Evolutionary conservation across 2,797 vertebrate genomes (phyloP).

Genomic region (Aulostomus chinensis): DNA sequence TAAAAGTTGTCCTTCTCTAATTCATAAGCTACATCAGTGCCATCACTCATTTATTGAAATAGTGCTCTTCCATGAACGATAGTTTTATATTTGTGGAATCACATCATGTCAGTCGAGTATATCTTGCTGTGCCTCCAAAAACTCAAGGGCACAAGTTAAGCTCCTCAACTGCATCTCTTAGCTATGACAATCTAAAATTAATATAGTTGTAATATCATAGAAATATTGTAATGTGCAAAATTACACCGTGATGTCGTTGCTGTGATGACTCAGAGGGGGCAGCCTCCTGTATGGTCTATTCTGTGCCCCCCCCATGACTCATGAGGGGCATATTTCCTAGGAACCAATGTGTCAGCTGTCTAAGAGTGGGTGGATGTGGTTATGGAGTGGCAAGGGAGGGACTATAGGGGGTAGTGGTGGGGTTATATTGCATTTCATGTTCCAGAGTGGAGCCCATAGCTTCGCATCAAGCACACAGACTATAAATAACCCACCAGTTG

Average conservation of each 20-base stretch:
- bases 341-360: conserved; percentile 82
- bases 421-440: conserved; percentile 83
- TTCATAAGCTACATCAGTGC: too few relatives aligned
- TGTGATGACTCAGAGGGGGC: conserved; percentile 21
- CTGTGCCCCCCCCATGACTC: conserved; percentile 45
- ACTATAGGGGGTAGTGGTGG: conserved; percentile 35
- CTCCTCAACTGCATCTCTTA: too few relatives aligned
- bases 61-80: too few relatives aligned
- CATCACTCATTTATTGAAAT: too few relatives aligned
- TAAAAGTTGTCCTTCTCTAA: too few relatives aligned
- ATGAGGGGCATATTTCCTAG: conserved; percentile 50
- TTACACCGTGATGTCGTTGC: not conserved
- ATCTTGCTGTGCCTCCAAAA: too few relatives aligned
- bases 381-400: conserved; percentile 7
- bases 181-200: too few relatives aligned
- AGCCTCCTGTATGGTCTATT: conserved; percentile 6
- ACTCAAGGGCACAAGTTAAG: too few relatives aligned
- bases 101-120: too few relatives aligned
- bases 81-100: too few relatives aligned
- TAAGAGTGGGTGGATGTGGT: conserved; percentile 45
- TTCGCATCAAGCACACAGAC: conserved; percentile 52
- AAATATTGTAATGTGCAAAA: conserved; percentile 8
- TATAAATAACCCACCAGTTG: conserved; percentile 87
- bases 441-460: conserved; percentile 80
- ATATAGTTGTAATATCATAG: not conserved